Evolutionary conservation across 2,888 invertebrate genomes (phyloP).

Genomic region (Machimus rusticus): DNA sequence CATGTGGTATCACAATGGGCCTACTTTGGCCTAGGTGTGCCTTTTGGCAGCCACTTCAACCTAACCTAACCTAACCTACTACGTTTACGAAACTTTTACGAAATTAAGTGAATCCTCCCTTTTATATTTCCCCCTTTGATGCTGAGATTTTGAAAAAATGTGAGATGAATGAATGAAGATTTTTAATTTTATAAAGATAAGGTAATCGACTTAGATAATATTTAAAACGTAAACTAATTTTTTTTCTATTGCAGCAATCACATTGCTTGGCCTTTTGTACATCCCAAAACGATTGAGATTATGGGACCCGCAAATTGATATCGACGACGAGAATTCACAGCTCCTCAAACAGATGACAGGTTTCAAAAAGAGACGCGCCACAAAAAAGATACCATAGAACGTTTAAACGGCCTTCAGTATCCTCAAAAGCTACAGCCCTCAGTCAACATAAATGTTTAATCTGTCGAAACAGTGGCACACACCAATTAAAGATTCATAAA

Average conservation of each 20-base stretch:
- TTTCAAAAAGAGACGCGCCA: constrained; percentile 67
- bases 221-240: constrained; percentile 9
- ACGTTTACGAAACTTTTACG: no score
- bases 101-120: no score
- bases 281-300: constrained; percentile 72
- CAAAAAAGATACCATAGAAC: constrained; percentile 50
- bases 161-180: neutral
- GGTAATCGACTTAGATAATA: neutral
- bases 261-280: constrained; percentile 73
- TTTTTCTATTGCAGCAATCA: constrained; percentile 66
- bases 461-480: neutral
- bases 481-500: neutral
- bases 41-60: no score
- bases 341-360: constrained; percentile 72
- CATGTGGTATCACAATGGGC: no score
- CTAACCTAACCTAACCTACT: no score
- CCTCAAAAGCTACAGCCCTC: neutral
- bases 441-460: neutral
- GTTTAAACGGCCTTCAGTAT: neutral
- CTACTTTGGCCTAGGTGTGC: no score
- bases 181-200: neutral
- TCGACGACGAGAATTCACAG: constrained; percentile 75
- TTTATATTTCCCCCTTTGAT: no score
- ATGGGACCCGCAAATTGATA: constrained; percentile 70
- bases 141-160: no score